Conservation (phyloP, 53 echinoderm and acorn worm genomes). For the Mesocentrotus franciscanus region DNA sequence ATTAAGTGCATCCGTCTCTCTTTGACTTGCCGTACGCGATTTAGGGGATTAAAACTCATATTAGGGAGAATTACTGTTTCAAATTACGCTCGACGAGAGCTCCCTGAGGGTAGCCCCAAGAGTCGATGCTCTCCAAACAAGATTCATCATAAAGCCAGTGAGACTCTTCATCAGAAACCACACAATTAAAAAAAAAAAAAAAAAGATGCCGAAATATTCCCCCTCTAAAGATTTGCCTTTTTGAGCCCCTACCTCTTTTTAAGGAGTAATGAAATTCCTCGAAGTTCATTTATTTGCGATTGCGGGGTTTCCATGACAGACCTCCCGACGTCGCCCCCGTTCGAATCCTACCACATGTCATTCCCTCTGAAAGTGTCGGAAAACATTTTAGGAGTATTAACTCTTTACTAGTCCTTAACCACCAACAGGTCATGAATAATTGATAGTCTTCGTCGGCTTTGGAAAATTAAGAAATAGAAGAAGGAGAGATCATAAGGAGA, state of each 20-base stretch:
- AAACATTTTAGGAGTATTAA: conserved; percentile 67
- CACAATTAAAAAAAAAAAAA: neutral
- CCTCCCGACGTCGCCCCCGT: neutral
- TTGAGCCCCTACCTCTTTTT: neutral
- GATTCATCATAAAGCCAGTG: neutral
- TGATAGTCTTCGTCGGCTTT: conserved; percentile 11
- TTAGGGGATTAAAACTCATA: conserved; percentile 70
- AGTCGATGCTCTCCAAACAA: neutral
- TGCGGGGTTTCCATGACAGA: conserved; percentile 54
- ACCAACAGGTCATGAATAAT: conserved; percentile 60
- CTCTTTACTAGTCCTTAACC: neutral
- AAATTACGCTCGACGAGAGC: conserved; percentile 30
- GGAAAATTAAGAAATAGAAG: conserved; percentile 11
- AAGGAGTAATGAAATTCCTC: conserved; percentile 34
- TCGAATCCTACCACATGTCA: conserved; percentile 43
- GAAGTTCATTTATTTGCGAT: conserved; percentile 55
- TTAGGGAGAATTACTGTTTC: conserved; percentile 68
- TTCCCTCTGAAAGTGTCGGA: neutral
- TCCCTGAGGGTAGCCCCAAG: neutral
- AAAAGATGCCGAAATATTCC: conserved; percentile 53
- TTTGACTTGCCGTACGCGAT: conserved; percentile 65
- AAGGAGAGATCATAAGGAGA: conserved; percentile 28
- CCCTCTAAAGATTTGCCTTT: neutral
- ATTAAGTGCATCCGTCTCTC: conserved; percentile 50
- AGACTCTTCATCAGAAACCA: neutral